A percentile compares a stretch with the other conserved stretches of the same genome.
Evolutionary conservation across 2,888 invertebrate genomes (phyloP).

Genomic region (Hecatera dysodea): DNA sequence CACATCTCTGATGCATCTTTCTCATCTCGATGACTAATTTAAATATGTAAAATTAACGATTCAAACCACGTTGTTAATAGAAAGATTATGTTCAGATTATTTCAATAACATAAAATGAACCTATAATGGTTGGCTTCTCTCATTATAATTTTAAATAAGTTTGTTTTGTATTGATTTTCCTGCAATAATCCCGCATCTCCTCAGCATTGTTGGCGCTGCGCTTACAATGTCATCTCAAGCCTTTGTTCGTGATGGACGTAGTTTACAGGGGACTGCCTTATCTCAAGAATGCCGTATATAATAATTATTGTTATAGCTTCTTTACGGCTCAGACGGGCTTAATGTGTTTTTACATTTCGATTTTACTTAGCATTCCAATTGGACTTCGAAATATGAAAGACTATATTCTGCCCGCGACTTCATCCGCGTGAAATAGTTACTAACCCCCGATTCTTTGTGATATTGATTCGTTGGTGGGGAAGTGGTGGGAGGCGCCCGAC

Average conservation of each 20-base stretch:
- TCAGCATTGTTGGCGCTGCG: conserved; percentile 61
- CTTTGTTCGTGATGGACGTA: conserved; percentile 80
- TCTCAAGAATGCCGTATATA: conserved; percentile 83
- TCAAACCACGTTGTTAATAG: conserved; percentile 43
- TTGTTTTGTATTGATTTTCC: conserved; percentile 72
- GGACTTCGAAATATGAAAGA: conserved; percentile 12
- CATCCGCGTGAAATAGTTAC: no score
- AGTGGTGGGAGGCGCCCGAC: no score
- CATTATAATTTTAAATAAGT: conserved; percentile 67
- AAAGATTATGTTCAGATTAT: conserved; percentile 51
- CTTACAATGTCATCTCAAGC: conserved; percentile 73
- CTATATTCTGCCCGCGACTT: no score
- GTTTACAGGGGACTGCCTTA: conserved; percentile 78
- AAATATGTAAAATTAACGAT: conserved; percentile 39
- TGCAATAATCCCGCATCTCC: conserved; percentile 64
- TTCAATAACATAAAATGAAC: conserved; percentile 49
- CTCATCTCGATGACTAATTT: conserved; percentile 29
- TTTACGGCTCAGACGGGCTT: conserved; percentile 67
- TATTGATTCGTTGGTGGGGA: no score
- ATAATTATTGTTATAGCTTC: conserved; percentile 77
- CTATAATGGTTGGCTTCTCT: conserved; percentile 34
- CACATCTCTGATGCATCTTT: conserved; percentile 25
- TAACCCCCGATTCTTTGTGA: no score
- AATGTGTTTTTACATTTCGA: conserved; percentile 67
- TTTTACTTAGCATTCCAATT: conserved; percentile 60